These are phyloP conservation scores for Cervus canadensis DNA, from an alignment of 2,113 vertebrate genomes.

Conservation along the genomic window DNA sequence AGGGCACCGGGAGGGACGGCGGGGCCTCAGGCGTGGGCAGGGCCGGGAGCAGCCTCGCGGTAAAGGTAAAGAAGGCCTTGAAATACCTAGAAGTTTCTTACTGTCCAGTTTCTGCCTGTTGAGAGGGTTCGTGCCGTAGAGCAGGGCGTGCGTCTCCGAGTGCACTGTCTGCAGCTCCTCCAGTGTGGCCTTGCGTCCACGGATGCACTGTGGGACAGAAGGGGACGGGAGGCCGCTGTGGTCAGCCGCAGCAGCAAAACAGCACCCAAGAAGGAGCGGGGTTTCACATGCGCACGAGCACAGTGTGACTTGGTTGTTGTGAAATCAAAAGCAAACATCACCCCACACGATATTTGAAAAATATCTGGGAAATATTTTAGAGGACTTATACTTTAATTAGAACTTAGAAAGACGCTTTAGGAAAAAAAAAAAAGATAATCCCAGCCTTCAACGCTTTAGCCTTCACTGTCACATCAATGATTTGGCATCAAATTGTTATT, in stretches of 20 bases:
- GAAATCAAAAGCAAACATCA: not conserved
- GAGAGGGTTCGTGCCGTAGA: slow-evolving; percentile 98
- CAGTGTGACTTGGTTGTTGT: accelerated
- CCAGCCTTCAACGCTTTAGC: accelerated
- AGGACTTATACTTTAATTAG: not conserved
- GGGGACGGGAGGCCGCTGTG: accelerated
- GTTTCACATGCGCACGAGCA: accelerated
- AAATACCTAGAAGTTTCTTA: slow-evolving; percentile 87
- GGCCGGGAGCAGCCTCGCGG: not conserved
- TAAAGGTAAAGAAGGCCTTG: not conserved
- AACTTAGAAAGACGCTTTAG: not conserved
- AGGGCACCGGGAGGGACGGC: accelerated
- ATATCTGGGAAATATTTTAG: not conserved
- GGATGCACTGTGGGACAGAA: slow-evolving; percentile 87
- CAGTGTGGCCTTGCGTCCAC: slow-evolving; percentile 94
- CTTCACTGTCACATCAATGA: not conserved
- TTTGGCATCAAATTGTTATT: not conserved
- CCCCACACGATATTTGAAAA: not conserved
- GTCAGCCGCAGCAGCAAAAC: accelerated
- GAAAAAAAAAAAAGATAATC: not conserved
- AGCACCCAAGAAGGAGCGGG: accelerated
- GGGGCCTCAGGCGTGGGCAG: not conserved
- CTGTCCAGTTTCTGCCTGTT: slow-evolving; percentile 97
- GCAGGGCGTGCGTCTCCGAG: slow-evolving; percentile 92
- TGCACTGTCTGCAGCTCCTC: slow-evolving; percentile 97